These are phyloP conservation scores for Zaprionus bogoriensis DNA, from an alignment of 2,888 invertebrate genomes.

Conservation along the genomic window DNA sequence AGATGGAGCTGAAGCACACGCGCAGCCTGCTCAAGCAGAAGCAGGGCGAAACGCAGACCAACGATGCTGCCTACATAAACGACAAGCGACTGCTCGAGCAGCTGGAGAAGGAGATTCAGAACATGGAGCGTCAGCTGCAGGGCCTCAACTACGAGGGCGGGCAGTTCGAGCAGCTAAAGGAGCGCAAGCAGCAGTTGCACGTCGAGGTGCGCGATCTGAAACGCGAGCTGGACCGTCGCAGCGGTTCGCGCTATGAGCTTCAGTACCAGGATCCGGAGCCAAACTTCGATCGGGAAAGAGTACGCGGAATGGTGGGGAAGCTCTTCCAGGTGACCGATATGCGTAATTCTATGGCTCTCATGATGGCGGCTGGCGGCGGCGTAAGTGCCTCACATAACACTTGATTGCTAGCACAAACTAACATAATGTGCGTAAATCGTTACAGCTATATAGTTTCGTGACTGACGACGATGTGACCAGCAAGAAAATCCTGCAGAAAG, in stretches of 20 bases:
- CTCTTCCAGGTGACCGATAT: conserved; percentile 89
- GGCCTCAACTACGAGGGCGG: conserved; percentile 86
- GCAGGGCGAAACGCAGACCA: conserved; percentile 87
- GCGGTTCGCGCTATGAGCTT: conserved; percentile 84
- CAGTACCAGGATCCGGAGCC: conserved; percentile 90
- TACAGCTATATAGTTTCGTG: conserved; percentile 93
- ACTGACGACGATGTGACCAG: conserved; percentile 93
- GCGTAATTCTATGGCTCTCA: conserved; percentile 89
- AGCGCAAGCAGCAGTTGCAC: conserved; percentile 84
- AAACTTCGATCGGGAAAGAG: conserved; percentile 87
- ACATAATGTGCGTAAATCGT: neutral
- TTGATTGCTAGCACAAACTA: neutral
- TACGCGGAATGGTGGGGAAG: conserved; percentile 91
- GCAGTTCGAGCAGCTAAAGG: conserved; percentile 84
- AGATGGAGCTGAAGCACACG: conserved; percentile 88
- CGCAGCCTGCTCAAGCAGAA: conserved; percentile 86
- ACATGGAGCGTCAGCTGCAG: conserved; percentile 83
- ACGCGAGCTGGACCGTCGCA: conserved; percentile 71
- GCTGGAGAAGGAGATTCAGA: conserved; percentile 85
- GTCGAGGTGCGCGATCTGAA: conserved; percentile 84
- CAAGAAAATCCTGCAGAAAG: conserved; percentile 92
- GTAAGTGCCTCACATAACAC: conserved; percentile 84
- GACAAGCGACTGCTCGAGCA: conserved; percentile 85
- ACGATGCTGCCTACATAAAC: conserved; percentile 87
- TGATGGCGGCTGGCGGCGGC: conserved; percentile 92